Conservation (phyloP, 2,113 vertebrate species). For the Acrocephalus kingi region DNA sequence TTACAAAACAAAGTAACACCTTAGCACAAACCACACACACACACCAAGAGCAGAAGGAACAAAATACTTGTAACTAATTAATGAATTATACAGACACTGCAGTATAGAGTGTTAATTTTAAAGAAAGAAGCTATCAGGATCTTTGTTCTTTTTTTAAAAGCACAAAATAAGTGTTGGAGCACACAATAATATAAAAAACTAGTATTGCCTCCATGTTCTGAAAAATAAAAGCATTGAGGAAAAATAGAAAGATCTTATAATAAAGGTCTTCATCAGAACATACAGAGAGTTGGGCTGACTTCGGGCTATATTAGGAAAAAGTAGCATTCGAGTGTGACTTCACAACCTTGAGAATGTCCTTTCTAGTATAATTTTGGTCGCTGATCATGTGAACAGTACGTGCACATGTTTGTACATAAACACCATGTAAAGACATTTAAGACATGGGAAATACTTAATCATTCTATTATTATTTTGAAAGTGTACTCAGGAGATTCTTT, state of each 20-base stretch:
- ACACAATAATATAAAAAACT: not conserved
- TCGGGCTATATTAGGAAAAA: not conserved
- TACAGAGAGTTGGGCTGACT: not conserved
- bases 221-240: not conserved
- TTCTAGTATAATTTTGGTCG: constrained; percentile 33
- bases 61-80: not conserved
- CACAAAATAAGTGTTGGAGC: not conserved
- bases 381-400: constrained; percentile 19
- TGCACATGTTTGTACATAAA: constrained; percentile 23
- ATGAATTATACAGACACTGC: not conserved
- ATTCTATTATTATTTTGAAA: not conserved
- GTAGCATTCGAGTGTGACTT: not conserved
- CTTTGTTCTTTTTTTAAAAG: not conserved
- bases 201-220: not conserved
- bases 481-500: not conserved
- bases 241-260: not conserved
- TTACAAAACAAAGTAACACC: not conserved
- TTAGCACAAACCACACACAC: not conserved
- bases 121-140: not conserved
- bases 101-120: not conserved
- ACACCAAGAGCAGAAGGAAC: not conserved
- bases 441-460: not conserved
- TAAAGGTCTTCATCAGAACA: not conserved
- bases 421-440: not conserved
- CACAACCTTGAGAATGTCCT: constrained; percentile 46